Conservation (phyloP, 2,113 vertebrate genomes). For the Elaphurus davidianus region DNA sequence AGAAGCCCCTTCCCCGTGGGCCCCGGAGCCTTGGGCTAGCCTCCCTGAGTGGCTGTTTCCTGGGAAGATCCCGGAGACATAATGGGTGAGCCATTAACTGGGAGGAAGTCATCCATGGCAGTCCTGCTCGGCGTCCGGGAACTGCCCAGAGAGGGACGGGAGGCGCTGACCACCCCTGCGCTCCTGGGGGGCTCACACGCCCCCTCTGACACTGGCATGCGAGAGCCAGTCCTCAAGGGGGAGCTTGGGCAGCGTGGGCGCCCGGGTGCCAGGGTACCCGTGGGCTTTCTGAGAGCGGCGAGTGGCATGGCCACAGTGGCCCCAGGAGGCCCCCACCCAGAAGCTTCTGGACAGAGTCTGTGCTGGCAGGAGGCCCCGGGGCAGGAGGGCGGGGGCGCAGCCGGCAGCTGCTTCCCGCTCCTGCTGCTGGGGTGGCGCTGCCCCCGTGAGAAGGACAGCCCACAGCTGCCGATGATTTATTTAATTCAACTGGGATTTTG, state of each 20-base stretch:
- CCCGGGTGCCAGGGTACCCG: not conserved
- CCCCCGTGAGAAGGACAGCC: not conserved
- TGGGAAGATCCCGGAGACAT: slow-evolving; percentile 24
- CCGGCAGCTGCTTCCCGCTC: not conserved
- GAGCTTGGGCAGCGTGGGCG: accelerated
- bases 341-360: not conserved
- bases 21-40: not conserved
- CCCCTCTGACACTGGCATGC: not conserved
- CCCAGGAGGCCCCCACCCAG: not conserved
- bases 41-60: not conserved
- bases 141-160: not conserved
- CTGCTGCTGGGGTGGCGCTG: not conserved
- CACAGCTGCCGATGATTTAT: not conserved
- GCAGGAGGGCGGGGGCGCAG: not conserved
- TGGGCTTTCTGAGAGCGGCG: not conserved
- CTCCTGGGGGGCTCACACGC: not conserved
- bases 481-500: not conserved
- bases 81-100: slow-evolving; percentile 48
- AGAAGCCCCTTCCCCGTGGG: not conserved
- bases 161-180: accelerated
- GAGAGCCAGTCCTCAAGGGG: too few relatives aligned
- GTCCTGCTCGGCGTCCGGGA: not conserved
- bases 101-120: not conserved
- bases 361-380: not conserved
- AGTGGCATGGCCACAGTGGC: not conserved